phyloP scores from a whole-genome alignment of 2,888 invertebrate genomes.

The Chromoteleia sp. region DNA sequence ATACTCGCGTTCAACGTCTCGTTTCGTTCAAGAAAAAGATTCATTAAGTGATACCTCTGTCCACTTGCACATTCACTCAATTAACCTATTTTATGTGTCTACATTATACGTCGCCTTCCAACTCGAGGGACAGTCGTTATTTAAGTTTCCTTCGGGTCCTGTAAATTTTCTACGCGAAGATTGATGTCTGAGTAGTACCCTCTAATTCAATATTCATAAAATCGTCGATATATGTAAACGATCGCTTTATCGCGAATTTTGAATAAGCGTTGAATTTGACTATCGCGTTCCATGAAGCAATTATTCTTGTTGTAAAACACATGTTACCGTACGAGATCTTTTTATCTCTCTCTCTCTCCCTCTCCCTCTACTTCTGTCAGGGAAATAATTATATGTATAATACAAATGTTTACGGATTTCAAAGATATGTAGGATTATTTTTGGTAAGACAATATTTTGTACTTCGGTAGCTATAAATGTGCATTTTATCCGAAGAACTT shows the following conservation, averaged over 20 bases:
- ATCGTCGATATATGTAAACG: constrained; percentile 21
- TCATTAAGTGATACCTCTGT: constrained; percentile 45
- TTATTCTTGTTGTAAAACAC: constrained; percentile 6
- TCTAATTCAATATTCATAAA: constrained; percentile 38
- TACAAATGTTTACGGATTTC: too few species aligned
- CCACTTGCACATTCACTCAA: constrained; percentile 52
- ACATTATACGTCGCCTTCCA: constrained; percentile 28
- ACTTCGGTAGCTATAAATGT: not conserved
- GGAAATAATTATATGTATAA: too few species aligned
- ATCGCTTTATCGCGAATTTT: constrained; percentile 3
- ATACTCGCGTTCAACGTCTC: constrained; percentile 4
- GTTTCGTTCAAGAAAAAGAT: constrained; percentile 28
- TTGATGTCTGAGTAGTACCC: constrained; percentile 3
- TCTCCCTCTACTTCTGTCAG: too few species aligned
- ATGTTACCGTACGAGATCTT: not conserved
- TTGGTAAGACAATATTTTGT: not conserved
- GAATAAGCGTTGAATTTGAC: constrained; percentile 8
- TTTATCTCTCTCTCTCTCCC: too few species aligned
- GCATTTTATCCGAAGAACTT: not conserved
- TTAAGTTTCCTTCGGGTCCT: constrained; percentile 28
- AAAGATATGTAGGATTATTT: too few species aligned
- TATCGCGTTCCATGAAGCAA: not conserved
- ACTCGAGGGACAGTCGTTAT: constrained; percentile 45
- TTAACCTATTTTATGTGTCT: constrained; percentile 57
- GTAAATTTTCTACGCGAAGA: constrained; percentile 42